phyloP scores from a whole-genome alignment of 1,140 invertebrate species.

The Atta cephalotes region DNA sequence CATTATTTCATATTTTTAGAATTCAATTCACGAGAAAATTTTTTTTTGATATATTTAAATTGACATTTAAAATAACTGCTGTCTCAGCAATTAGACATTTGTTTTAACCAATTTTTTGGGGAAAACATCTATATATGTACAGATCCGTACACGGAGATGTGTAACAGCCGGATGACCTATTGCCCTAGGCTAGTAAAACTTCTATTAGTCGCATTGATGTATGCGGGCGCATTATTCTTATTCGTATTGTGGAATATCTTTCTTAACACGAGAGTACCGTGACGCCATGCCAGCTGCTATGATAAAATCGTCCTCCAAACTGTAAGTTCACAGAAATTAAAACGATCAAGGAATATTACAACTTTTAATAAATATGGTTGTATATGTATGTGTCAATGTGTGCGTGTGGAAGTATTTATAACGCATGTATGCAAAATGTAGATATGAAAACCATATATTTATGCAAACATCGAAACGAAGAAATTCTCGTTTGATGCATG shows the following conservation, averaged over 20 bases:
- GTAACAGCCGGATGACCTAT: constrained; percentile 48
- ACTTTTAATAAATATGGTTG: constrained; percentile 50
- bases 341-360: constrained; percentile 81
- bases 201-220: constrained; percentile 46
- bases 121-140: constrained; percentile 27
- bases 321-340: constrained; percentile 87
- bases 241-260: constrained; percentile 52
- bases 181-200: constrained; percentile 50
- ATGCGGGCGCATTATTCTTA: constrained; percentile 51
- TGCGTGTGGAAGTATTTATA: constrained; percentile 5
- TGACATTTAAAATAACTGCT: constrained; percentile 25
- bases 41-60: not conserved
- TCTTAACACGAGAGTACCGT: constrained; percentile 71
- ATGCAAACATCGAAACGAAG: constrained; percentile 53
- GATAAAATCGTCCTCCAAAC: constrained; percentile 83
- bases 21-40: not conserved
- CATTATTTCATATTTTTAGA: constrained; percentile 30
- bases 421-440: constrained; percentile 23
- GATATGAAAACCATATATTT: constrained; percentile 33
- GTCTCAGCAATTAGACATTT: constrained; percentile 12
- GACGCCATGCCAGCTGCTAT: constrained; percentile 82
- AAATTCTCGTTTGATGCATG: constrained; percentile 59
- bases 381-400: constrained; percentile 38
- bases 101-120: constrained; percentile 4
- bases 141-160: constrained; percentile 24